These are phyloP conservation scores for Podocnemis expansa DNA, from an alignment of 2,113 vertebrate genomes.

Conservation along the genomic window DNA sequence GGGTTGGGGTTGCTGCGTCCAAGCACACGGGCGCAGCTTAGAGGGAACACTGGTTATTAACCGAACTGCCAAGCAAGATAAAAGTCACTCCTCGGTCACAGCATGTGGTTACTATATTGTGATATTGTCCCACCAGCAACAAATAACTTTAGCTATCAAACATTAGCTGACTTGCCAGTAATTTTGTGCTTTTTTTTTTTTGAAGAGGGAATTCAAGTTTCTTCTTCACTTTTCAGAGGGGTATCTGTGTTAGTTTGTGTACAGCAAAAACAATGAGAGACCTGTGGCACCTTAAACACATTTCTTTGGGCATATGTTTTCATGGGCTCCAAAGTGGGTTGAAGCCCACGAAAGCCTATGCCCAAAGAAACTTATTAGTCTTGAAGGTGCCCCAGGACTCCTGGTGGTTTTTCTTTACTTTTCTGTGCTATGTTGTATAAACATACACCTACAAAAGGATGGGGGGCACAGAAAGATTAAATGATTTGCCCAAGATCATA, in stretches of 20 bases:
- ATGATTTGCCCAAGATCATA: neutral
- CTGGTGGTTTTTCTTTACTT: too few species aligned
- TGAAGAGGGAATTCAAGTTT: conserved; percentile 49
- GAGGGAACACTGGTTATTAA: too few species aligned
- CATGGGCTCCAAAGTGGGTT: too few species aligned
- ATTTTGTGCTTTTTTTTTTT: conserved; percentile 56
- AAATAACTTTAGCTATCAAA: conserved; percentile 50
- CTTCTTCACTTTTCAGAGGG: conserved; percentile 15
- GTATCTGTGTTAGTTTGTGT: too few species aligned
- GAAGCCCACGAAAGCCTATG: too few species aligned
- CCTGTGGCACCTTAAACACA: too few species aligned
- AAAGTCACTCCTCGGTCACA: conserved; percentile 49
- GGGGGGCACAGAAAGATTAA: neutral
- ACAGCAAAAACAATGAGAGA: too few species aligned
- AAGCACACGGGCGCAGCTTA: too few species aligned
- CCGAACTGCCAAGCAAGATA: conserved; percentile 39
- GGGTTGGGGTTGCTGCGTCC: too few species aligned
- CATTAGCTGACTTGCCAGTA: conserved; percentile 46
- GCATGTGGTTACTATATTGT: conserved; percentile 43
- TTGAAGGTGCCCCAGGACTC: too few species aligned
- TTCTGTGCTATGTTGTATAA: neutral
- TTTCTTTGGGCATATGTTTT: too few species aligned
- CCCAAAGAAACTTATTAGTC: too few species aligned
- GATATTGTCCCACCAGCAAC: conserved; percentile 52
- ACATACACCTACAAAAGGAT: neutral